These are phyloP conservation scores for Cirrhinus molitorella DNA, from an alignment of 2,797 vertebrate genomes.

Conservation along the genomic window DNA sequence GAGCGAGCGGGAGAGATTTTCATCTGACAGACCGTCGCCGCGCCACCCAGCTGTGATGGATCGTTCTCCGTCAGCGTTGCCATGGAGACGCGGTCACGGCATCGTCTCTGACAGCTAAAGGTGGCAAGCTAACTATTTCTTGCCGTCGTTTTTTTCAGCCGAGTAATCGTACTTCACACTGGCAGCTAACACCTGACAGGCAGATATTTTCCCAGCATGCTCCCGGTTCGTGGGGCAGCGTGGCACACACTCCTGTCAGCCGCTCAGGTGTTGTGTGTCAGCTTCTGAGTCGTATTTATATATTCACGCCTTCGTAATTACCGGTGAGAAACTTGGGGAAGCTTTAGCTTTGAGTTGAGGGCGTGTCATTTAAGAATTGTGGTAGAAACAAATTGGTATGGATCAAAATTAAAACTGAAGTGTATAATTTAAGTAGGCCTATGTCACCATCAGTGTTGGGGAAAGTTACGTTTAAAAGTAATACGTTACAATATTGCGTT, in stretches of 20 bases:
- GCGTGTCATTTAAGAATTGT: neutral
- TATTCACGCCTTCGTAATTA: neutral
- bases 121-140: slow-evolving; percentile 29
- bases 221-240: neutral
- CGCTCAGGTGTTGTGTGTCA: slow-evolving; percentile 32
- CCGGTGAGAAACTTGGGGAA: neutral
- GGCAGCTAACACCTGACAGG: slow-evolving; percentile 50
- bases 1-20: slow-evolving; percentile 16
- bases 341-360: neutral
- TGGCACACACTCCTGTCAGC: neutral
- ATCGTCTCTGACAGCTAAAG: slow-evolving; percentile 49
- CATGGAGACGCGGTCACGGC: slow-evolving; percentile 45
- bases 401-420: neutral
- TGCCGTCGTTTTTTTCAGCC: slow-evolving; percentile 18
- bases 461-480: no score
- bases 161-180: slow-evolving; percentile 32
- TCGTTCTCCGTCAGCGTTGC: slow-evolving; percentile 36
- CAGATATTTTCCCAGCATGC: slow-evolving; percentile 28
- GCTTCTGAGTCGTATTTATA: neutral
- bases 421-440: neutral
- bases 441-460: no score
- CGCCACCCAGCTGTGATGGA: slow-evolving; percentile 48
- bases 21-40: slow-evolving; percentile 22
- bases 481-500: no score
- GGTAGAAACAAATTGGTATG: neutral